These are phyloP conservation scores for Tetramorium alpestre DNA, from an alignment of 1,140 invertebrate genomes.

Conservation along the genomic window DNA sequence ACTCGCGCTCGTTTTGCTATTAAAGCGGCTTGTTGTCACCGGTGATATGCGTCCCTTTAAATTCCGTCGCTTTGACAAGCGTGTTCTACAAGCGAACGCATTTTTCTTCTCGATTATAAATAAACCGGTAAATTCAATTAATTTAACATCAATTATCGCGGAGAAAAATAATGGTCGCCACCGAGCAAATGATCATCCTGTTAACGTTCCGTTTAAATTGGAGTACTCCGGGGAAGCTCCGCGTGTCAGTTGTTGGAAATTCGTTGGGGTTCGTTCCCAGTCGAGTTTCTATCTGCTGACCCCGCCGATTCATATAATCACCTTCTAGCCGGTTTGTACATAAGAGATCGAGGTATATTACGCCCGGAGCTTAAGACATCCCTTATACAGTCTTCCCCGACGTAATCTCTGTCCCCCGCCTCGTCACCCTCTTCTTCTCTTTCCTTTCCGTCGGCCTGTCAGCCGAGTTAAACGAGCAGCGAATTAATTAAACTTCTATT, in stretches of 20 bases:
- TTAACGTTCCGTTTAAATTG: slow-evolving; percentile 8
- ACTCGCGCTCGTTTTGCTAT: slow-evolving; percentile 6
- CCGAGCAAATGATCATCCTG: neutral
- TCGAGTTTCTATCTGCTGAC: slow-evolving; percentile 70
- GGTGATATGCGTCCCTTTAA: neutral
- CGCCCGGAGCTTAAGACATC: slow-evolving; percentile 75
- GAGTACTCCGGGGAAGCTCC: neutral
- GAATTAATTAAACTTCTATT: slow-evolving; percentile 86
- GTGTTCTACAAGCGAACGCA: neutral
- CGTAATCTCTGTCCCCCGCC: slow-evolving; percentile 75
- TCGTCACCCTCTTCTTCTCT: neutral
- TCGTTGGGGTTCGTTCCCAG: slow-evolving; percentile 15
- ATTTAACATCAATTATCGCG: slow-evolving; percentile 5
- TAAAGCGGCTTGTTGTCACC: neutral
- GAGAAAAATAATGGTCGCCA: neutral
- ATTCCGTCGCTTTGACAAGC: neutral
- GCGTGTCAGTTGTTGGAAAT: slow-evolving; percentile 23
- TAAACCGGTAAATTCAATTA: neutral
- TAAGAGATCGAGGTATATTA: slow-evolving; percentile 74
- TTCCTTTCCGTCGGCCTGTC: slow-evolving; percentile 80
- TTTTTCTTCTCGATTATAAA: slow-evolving; percentile 11
- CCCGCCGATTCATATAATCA: slow-evolving; percentile 61
- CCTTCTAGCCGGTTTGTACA: slow-evolving; percentile 30
- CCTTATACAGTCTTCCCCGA: slow-evolving; percentile 72
- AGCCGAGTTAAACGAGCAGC: slow-evolving; percentile 82